Base-by-base conservation (phyloP, 2,888 invertebrate genomes). In the Troides helena region DNA sequence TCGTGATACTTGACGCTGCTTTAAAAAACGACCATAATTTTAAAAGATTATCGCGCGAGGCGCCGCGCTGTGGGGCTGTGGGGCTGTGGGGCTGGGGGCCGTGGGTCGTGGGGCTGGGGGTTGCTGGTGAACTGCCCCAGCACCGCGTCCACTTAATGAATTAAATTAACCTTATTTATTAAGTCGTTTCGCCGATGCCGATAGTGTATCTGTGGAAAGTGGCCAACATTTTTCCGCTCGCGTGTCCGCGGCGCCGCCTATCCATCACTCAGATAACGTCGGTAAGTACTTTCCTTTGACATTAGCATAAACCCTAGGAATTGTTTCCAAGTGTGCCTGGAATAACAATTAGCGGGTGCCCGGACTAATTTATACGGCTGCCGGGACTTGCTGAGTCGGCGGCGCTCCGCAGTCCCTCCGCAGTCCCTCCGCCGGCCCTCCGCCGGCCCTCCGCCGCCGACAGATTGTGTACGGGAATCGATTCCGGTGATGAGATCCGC, bases 241-340 rank as follows among this genome's bases (percentile, higher is more conserved):
- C 88, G 88, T 88, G 88, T 75, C 74, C 68, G 73, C 74, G 70
- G 76, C 78, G 76, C 78, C 81, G 79, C 69, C 87, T 81, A 90
- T 90, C 85, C 86, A 89, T 90, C 88, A 90, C 82, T 71, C 71
- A 86, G 90, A 90, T 90, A 90, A 85, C 81, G 76, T 75, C 74
- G 78, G 77, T 80, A 81, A 87, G 86, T 84, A 85, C 85, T 82
- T 81, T 78, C 75, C 73, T 67, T 70, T 74, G 71, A 72, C 67
- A 87, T 88, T 89, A 80, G 81, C 89, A 88, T 89, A 87, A 81
- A 78, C 76, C 79, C 80, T 81, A 81, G 86, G 83, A 82, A 82
- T 83, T 82, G 80, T 84, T 84, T 77, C 75, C 73, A 78, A 78
- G 76, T 75, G 74, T 61, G 75, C 70, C 78, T 78, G 75, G 80